phyloP scores from a whole-genome alignment of 1,140 invertebrate genomes.

The Drosophila watanabei region DNA sequence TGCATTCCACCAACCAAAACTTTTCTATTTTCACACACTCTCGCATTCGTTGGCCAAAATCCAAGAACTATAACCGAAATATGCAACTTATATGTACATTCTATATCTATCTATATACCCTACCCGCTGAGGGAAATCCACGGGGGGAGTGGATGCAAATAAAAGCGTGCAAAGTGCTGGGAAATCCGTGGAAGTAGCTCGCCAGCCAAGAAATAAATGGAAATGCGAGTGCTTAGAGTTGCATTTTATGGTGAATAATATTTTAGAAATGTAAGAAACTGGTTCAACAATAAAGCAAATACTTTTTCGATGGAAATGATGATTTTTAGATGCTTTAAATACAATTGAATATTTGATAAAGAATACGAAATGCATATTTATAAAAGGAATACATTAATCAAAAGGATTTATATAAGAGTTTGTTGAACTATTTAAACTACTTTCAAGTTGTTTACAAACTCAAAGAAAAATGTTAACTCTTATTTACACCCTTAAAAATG shows the following conservation, averaged over 20 bases:
- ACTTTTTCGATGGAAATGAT: no score
- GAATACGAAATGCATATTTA: not conserved
- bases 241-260: slow-evolving; percentile 15
- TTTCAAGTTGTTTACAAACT: not conserved
- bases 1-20: slow-evolving; percentile 72
- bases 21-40: slow-evolving; percentile 76
- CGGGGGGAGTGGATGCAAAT: slow-evolving; percentile 6
- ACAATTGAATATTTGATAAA: not conserved
- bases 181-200: slow-evolving; percentile 69
- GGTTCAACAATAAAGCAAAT: slow-evolving; percentile 10
- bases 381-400: not conserved
- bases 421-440: not conserved
- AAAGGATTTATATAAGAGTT: no score
- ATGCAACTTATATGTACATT: slow-evolving; percentile 48
- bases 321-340: not conserved
- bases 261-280: slow-evolving; percentile 7
- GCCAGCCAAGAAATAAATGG: slow-evolving; percentile 50
- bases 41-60: slow-evolving; percentile 75
- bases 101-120: slow-evolving; percentile 39
- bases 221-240: slow-evolving; percentile 12
- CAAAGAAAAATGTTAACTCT: no score
- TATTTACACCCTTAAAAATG: no score
- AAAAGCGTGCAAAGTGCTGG: slow-evolving; percentile 58
- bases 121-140: not conserved
- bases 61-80: slow-evolving; percentile 78